Evolutionary conservation across 2,113 vertebrate genomes (phyloP), one percentile per base, ranked within the genome.

Genomic region (Calidris pygmaea): DNA sequence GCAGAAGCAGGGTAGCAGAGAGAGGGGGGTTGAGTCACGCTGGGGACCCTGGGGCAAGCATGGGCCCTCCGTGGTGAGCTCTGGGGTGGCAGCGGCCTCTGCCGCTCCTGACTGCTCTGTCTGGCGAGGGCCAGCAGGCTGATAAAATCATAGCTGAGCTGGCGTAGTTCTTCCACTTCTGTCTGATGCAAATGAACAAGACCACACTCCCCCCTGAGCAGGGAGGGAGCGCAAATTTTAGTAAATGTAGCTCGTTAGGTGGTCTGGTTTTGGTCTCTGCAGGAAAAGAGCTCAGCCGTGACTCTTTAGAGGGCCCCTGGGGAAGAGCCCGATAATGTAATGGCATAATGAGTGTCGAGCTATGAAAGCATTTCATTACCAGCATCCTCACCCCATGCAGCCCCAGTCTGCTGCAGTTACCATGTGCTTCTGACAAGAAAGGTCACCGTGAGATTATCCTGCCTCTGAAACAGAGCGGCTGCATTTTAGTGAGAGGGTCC

Each of bases 291-390:
- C 89, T 96, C 92, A 96, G 80, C 77, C 12, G 2, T 93, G 89
- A 89, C 87, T 91, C 77, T 89, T 76, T 91, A 91, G 71, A 94
- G 71, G n/a, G 87, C 72, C 89, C 78, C 93, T 94, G 87, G 94
- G 89, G 93, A 95, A 89, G 12, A 96, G n/a, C 37, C 89, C 4
- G 4, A 19, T 91, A 95, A 91, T 82, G 87, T 92, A 89, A 78
- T 17, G 16, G 92, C 93, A 95, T 96, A 96, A 96, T 93, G 94
- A 97, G 78, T 87, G 89, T 95, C 2, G 5, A 89, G 81, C 95
- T 96, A 76, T 55, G 92, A 94, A 95, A 95, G 84, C 77, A 87
- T 94, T 96, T 95, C 87, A 94, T 91, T 96, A 89, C 47, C 87
- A 87, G 71, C 58, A 76, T 91, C 71, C 62, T 89, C 86, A 32